These are phyloP conservation scores for Helicoverpa armigera DNA, from an alignment of 1,140 invertebrate genomes.

Conservation along the genomic window DNA sequence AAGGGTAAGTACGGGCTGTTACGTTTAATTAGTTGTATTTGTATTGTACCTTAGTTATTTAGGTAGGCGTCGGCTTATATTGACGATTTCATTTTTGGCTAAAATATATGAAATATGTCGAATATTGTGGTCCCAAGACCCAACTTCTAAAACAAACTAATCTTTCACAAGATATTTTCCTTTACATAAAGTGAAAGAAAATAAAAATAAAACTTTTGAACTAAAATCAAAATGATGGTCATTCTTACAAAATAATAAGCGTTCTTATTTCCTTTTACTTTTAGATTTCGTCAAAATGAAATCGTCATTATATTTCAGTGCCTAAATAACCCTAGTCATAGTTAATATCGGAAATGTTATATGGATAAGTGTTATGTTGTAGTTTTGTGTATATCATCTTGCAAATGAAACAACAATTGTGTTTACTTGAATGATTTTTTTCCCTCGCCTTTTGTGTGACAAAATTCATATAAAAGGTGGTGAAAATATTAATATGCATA, in stretches of 20 bases:
- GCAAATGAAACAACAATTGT: background rate
- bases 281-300: background rate
- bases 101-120: background rate
- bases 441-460: too few relatives aligned
- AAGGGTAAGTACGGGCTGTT: slow-evolving; percentile 40
- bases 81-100: background rate
- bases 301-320: background rate
- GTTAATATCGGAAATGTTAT: slow-evolving; percentile 20
- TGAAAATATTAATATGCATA: background rate
- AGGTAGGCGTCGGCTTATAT: background rate
- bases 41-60: slow-evolving; percentile 34
- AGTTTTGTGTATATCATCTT: background rate
- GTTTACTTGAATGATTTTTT: too few relatives aligned
- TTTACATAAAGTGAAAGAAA: too few relatives aligned
- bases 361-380: slow-evolving; percentile 3
- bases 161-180: too few relatives aligned
- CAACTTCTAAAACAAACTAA: background rate
- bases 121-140: background rate
- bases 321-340: slow-evolving; percentile 38
- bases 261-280: too few relatives aligned
- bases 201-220: too few relatives aligned
- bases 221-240: too few relatives aligned
- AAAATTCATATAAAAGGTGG: background rate
- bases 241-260: too few relatives aligned
- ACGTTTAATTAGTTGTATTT: slow-evolving; percentile 37